phyloP scores from a whole-genome alignment of 2,797 vertebrate genomes.

The Sylvia borin region DNA sequence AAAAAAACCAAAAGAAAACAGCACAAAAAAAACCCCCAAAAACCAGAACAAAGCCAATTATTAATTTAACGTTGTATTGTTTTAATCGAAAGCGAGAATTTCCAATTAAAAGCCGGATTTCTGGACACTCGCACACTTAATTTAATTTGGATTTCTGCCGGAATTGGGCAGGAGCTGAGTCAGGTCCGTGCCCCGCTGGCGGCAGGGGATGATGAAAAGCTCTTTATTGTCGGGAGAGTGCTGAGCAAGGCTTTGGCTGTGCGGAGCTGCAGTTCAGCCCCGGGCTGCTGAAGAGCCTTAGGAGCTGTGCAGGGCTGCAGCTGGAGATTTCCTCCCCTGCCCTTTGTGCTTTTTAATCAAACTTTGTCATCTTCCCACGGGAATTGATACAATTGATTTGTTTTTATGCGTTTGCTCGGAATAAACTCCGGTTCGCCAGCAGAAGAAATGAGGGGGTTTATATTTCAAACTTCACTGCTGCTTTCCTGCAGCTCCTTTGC shows the following conservation, averaged over 20 bases:
- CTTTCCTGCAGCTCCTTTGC: neutral
- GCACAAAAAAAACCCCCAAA: too few species aligned
- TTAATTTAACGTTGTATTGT: rapidly evolving
- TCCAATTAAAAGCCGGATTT: neutral
- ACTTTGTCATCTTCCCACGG: neutral
- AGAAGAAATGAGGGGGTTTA: neutral
- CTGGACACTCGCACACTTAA: rapidly evolving
- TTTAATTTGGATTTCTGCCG: neutral
- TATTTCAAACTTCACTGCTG: neutral
- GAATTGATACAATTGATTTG: neutral
- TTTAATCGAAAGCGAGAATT: neutral
- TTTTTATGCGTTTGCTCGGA: neutral
- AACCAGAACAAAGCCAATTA: neutral
- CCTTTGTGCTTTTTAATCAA: neutral
- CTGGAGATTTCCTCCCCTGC: neutral
- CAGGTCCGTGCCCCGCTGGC: neutral
- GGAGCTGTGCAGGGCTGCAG: neutral
- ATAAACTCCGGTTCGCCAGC: neutral
- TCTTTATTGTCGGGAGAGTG: neutral
- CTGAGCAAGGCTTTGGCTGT: neutral
- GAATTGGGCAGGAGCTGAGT: neutral
- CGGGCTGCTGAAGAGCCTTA: neutral
- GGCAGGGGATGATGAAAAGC: neutral
- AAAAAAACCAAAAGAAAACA: too few species aligned
- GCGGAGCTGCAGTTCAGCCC: neutral